Base-by-base conservation (phyloP, 2,797 vertebrate species). In the Lates japonicus region DNA sequence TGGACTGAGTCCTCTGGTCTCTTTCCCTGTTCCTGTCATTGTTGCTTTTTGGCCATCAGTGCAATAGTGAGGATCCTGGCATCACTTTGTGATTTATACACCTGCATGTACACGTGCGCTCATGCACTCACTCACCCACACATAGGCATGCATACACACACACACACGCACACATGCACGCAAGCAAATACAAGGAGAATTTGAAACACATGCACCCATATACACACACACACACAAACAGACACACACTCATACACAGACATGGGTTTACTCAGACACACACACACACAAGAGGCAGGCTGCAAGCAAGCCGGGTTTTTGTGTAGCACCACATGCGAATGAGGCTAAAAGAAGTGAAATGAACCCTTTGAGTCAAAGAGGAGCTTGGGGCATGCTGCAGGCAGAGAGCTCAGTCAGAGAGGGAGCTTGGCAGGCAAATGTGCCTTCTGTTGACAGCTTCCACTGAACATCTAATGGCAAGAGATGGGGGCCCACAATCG, bases 361-460 rank as follows among this genome's bases (percentile, higher is more conserved):
- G 96, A 96, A 95, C 93, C 94, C 95, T 97, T 97, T 97, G 93
- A 97, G 96, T 97, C 96, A 97, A 97, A 98, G 97, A 94, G 93
- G 95, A 96, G 97, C 97, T 99, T 85, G 94, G 95, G 95, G 97
- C 95, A 84, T 96, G 97, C 97, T 98, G 96, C 95, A 97, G 98
- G 97, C 97, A 94, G 93, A 87, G 95, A 86, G 94, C 96, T 94
- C 97, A 96, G 96, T 96, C 87, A 96, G 96, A 97, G 94, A 88
- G 88, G 95, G 93, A 94, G 93, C 94, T 95, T 96, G 96, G 96
- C 95, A 97, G 95, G 94, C 95, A 95, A 96, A 96, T 95, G 94
- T 89, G 96, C 95, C 96, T 94, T 94, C 96, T 96, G 96, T 94
- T 98, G 97, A 97, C 97, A 97, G 97, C 96, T 96, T 95, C 90